These are phyloP conservation scores for Elgonia sp. DNA, from an alignment of 2,888 invertebrate genomes.

Conservation along the genomic window DNA sequence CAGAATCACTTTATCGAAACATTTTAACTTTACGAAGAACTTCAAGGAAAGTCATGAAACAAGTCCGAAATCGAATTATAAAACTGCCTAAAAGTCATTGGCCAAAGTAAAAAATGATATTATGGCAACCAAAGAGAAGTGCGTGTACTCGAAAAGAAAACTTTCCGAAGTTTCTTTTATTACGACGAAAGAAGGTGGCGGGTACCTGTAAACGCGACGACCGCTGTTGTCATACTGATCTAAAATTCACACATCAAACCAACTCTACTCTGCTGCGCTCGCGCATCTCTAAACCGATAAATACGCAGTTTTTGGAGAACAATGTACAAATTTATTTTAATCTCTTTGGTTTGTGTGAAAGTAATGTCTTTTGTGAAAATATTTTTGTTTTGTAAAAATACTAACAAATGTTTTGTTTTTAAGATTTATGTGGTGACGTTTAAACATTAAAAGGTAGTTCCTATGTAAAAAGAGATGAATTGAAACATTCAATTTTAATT, in stretches of 20 bases:
- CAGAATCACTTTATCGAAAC: conserved; percentile 17
- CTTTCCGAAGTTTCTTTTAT: conserved; percentile 8
- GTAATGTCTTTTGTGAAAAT: too few relatives aligned
- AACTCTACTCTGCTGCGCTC: conserved; percentile 60
- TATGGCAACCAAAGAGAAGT: not conserved
- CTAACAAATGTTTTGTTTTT: too few relatives aligned
- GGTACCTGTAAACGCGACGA: conserved; percentile 65
- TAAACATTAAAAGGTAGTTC: too few relatives aligned
- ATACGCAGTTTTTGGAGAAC: conserved; percentile 41
- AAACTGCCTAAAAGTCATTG: not conserved
- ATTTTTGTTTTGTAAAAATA: too few relatives aligned
- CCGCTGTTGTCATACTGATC: conserved; percentile 74
- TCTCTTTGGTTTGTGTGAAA: too few relatives aligned
- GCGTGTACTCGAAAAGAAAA: not conserved
- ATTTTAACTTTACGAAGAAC: not conserved
- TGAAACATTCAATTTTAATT: too few relatives aligned
- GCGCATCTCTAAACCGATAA: conserved; percentile 56
- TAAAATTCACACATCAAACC: conserved; percentile 70
- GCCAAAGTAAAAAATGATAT: not conserved
- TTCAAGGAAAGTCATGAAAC: not conserved
- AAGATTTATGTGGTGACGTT: too few relatives aligned
- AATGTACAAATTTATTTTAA: too few relatives aligned
- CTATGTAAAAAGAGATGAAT: too few relatives aligned
- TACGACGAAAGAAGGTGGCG: conserved; percentile 16
- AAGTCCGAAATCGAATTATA: not conserved